Evolutionary conservation across 2,113 vertebrate genomes (phyloP).

Genomic region (Uropsilus gracilis): DNA sequence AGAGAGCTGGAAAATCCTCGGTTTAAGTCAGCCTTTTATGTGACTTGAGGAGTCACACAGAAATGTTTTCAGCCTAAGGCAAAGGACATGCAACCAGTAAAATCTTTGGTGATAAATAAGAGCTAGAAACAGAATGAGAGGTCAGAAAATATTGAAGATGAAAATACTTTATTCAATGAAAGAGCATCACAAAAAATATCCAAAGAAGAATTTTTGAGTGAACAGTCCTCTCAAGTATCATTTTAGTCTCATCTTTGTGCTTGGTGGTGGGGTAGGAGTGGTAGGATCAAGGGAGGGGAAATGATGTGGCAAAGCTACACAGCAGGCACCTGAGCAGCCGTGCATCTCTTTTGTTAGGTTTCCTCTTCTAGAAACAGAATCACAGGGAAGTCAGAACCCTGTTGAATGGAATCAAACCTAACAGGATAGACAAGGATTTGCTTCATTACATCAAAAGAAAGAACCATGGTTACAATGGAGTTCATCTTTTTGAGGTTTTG

Average conservation of each 20-base stretch:
- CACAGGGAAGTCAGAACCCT: background rate
- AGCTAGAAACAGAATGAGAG: conserved; percentile 3
- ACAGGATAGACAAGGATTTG: background rate
- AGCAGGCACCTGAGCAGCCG: background rate
- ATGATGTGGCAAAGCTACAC: background rate
- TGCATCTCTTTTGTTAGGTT: background rate
- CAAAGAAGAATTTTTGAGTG: background rate
- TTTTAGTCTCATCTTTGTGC: background rate
- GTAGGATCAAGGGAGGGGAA: background rate
- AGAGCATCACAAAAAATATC: background rate
- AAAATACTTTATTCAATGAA: conserved; percentile 31
- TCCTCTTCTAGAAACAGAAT: background rate
- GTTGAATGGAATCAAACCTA: background rate
- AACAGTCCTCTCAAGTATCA: background rate
- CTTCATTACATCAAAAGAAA: background rate
- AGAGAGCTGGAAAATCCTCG: background rate
- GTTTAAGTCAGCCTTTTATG: background rate
- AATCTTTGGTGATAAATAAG: background rate
- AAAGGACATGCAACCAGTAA: background rate
- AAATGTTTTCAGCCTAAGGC: background rate
- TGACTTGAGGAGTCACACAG: background rate
- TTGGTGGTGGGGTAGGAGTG: background rate
- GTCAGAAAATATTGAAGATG: conserved; percentile 18
- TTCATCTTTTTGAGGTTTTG: background rate
- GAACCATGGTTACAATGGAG: background rate